Base-by-base conservation (phyloP, 2,888 invertebrate genomes). In the Macrophya annulata region DNA sequence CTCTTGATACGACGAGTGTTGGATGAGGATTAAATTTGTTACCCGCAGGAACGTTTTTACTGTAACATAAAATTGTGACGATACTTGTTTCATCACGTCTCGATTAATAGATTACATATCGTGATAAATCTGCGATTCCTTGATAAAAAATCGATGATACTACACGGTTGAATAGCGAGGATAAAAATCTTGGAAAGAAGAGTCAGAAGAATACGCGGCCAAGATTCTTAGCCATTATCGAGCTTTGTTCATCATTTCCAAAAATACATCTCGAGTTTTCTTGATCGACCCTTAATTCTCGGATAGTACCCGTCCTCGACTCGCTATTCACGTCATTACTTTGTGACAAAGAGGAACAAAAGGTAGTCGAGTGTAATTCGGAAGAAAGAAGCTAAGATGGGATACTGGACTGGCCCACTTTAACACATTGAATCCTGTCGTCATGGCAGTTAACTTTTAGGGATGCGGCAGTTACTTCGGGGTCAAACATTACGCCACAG, bases 301-400 rank as follows among this genome's bases (percentile, higher is more conserved):
- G 40, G 43, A 81, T 21, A 43, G 37, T 5, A 59, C 12, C 25
- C 62, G 43, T 25, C 40, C 43, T 59, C 81, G 43, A 62, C 43
- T 15, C 43, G 31, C 59, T 43, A 62, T 81, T 62, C 81, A 62
- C 81, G 81, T 81, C 81, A 81, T 81, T 81, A 62, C 81, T 81
- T 62, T 81, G 62, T 43, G 51, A 62, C 59, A 81, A 81, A 81
- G 81, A 81, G 43, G 62, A 59, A 81, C 81, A 81, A 81, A 81
- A 81, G 59, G 43, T 81, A 21, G 51, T 81, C 15, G 43, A 81
- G 81, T 43, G 62, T 51, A 43, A 81, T 81, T 62, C 43, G 25
- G 40, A 15, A 81, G 43, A 62, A 62, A 79, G 59, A 81, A 59
- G 17, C 43, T 62, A 12, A 77, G 81, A 62, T 40, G 81, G 21